Evolutionary conservation across 2,797 vertebrate genomes (phyloP).

Genomic region (Gobionotothen gibberifrons): DNA sequence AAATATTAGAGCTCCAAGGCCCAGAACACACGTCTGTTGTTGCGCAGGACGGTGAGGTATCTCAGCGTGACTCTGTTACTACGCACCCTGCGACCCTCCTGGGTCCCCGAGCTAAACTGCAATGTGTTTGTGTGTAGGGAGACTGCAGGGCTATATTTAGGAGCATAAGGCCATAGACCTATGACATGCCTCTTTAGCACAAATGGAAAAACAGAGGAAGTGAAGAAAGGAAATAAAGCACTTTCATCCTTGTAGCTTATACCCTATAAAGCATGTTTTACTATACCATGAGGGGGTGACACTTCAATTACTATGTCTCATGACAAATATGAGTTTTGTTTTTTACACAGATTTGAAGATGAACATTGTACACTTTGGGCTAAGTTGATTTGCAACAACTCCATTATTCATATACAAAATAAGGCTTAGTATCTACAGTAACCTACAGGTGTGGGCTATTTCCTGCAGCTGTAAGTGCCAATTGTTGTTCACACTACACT

Average conservation of each 20-base stretch:
- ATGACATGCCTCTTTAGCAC: slow-evolving; percentile 56
- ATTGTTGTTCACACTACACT: slow-evolving; percentile 23
- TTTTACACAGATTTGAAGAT: neutral
- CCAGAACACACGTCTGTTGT: slow-evolving; percentile 5
- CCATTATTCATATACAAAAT: slow-evolving; percentile 15
- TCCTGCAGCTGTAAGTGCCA: slow-evolving; percentile 8
- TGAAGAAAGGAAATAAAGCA: slow-evolving; percentile 2
- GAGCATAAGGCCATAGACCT: slow-evolving; percentile 55
- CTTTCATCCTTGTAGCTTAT: neutral
- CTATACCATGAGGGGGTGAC: neutral
- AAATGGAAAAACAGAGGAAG: slow-evolving; percentile 52
- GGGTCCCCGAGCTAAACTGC: slow-evolving; percentile 62
- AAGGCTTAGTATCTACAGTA: slow-evolving; percentile 14
- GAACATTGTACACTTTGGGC: neutral
- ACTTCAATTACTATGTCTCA: neutral
- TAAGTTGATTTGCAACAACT: slow-evolving; percentile 8
- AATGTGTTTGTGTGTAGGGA: slow-evolving; percentile 62
- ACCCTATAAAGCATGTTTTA: neutral
- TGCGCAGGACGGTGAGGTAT: slow-evolving; percentile 57
- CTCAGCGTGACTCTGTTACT: slow-evolving; percentile 70
- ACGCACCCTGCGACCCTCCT: slow-evolving; percentile 60
- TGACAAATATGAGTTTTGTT: neutral
- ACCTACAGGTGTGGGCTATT: slow-evolving; percentile 4
- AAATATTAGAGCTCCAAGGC: slow-evolving; percentile 26
- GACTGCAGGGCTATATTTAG: slow-evolving; percentile 82